These are phyloP conservation scores for Gallinago solitaria DNA, from an alignment of 2,797 vertebrate species.

Conservation along the genomic window DNA sequence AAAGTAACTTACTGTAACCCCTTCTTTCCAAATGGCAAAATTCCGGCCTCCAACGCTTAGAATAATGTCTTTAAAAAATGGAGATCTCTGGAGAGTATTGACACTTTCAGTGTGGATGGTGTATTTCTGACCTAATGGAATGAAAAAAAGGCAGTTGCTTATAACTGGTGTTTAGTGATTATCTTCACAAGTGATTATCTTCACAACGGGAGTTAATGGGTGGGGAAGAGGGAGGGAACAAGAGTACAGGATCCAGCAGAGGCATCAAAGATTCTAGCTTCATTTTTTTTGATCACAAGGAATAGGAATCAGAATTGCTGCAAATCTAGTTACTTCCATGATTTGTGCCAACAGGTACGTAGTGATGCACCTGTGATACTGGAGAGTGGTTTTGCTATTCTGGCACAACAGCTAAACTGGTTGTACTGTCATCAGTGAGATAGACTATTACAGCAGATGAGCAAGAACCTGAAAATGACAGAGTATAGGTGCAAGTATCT, in stretches of 20 bases:
- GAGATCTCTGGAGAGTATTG: conserved; percentile 87
- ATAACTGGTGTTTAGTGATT: not conserved
- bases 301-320: not conserved
- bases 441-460: not conserved
- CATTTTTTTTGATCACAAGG: not conserved
- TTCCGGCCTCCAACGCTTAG: conserved; percentile 85
- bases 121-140: conserved; percentile 77
- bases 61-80: conserved; percentile 89
- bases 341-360: not conserved
- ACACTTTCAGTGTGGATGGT: conserved; percentile 78
- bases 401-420: not conserved
- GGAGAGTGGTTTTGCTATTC: not conserved
- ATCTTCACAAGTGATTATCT: not conserved
- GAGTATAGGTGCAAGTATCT: not conserved
- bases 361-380: not conserved
- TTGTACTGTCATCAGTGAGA: not conserved
- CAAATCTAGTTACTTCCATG: not conserved
- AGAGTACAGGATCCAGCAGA: not conserved
- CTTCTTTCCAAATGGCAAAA: conserved; percentile 93
- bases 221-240: not conserved
- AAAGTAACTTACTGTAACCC: conserved; percentile 81
- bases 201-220: fast-evolving
- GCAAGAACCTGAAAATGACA: not conserved
- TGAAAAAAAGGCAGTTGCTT: not conserved
- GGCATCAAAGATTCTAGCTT: not conserved